Evolutionary conservation across 2,888 invertebrate genomes (phyloP).

Genomic region (Hesperia comma): DNA sequence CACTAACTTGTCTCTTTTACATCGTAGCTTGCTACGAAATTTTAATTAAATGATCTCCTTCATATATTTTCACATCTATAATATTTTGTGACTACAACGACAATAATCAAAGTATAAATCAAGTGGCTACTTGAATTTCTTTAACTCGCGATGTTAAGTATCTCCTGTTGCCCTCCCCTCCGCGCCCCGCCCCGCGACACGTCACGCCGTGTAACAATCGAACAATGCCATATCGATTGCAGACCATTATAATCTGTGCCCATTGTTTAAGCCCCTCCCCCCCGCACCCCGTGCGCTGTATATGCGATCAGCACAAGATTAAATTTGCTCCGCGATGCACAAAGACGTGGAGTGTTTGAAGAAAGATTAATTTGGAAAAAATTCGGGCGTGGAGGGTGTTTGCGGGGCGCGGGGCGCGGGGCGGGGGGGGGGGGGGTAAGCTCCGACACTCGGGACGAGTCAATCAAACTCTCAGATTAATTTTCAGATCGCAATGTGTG

Average conservation of each 20-base stretch:
- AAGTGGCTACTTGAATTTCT: no score
- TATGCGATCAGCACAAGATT: conserved; percentile 59
- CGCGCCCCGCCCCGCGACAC: background rate
- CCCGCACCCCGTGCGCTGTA: conserved; percentile 34
- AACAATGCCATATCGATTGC: conserved; percentile 36
- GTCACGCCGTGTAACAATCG: conserved; percentile 32
- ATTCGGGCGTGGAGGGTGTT: conserved; percentile 49
- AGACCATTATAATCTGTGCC: conserved; percentile 41
- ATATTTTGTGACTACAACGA: no score
- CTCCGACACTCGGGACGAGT: conserved; percentile 4
- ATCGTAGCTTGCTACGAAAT: no score
- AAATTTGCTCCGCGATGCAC: conserved; percentile 65
- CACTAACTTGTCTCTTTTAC: no score
- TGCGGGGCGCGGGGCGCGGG: conserved; percentile 1
- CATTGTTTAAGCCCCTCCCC: conserved; percentile 39
- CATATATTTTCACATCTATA: no score
- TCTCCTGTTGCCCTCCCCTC: no score
- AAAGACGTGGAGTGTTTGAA: conserved; percentile 75
- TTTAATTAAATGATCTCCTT: no score
- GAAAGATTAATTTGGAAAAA: conserved; percentile 79
- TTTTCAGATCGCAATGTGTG: conserved; percentile 6
- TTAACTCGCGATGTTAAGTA: no score
- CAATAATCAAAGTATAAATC: no score
- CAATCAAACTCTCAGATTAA: conserved; percentile 24
- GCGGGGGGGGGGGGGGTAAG: conserved; percentile 15